Percentiles rank a stretch among this genome's conserved stretches.
These are phyloP conservation scores for Bombyx mandarina DNA, from an alignment of 1,140 invertebrate species.

Conservation along the genomic window DNA sequence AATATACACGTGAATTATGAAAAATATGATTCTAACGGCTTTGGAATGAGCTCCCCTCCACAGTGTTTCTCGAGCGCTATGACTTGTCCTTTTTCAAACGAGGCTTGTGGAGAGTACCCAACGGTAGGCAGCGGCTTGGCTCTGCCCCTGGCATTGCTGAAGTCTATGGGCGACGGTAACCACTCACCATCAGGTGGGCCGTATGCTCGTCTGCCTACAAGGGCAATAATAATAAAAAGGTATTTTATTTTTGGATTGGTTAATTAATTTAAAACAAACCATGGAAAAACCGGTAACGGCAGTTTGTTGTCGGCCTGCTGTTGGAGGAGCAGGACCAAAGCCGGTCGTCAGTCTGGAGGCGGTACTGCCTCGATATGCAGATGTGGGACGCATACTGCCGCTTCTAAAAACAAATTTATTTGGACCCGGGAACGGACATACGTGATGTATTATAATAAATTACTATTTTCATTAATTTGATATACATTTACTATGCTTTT, in stretches of 20 bases:
- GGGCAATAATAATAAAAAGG: background rate
- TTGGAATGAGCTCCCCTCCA: no score
- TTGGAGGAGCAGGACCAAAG: conserved; percentile 57
- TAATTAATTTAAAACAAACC: conserved; percentile 23
- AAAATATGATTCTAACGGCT: no score
- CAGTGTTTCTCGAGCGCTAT: no score
- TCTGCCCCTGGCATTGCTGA: no score
- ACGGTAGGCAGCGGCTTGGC: no score
- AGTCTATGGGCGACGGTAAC: no score
- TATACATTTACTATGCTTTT: background rate
- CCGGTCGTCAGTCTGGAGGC: conserved; percentile 56
- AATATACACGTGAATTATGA: no score
- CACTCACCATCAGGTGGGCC: no score
- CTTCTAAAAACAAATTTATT: conserved; percentile 23
- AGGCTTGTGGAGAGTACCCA: no score
- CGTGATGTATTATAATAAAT: background rate
- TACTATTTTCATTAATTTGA: background rate
- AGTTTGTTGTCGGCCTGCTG: conserved; percentile 45
- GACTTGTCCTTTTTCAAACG: no score
- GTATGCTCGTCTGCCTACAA: no score
- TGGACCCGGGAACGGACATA: no score
- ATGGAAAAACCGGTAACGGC: conserved; percentile 62
- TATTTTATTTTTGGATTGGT: background rate
- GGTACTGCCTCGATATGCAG: conserved; percentile 61
- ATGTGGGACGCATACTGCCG: conserved; percentile 58